phyloP scores from a whole-genome alignment of 2,113 vertebrate species.

The Zosterops borbonicus region DNA sequence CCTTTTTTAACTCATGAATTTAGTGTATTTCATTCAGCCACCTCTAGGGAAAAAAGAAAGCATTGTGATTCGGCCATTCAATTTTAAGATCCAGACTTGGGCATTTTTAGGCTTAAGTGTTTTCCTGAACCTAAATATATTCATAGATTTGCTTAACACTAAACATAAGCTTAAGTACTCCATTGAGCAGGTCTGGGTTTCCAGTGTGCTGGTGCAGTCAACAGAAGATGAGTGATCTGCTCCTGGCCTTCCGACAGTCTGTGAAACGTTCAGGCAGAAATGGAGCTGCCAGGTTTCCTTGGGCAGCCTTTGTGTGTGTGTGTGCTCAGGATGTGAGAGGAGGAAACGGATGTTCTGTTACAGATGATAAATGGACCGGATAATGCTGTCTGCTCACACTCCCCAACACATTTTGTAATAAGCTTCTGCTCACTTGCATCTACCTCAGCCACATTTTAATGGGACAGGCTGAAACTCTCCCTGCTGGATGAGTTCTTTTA shows the following conservation, averaged over 20 bases:
- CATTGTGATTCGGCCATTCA: background rate
- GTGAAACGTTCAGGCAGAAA: background rate
- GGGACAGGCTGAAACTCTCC: background rate
- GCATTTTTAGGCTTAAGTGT: background rate
- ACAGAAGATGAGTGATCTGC: background rate
- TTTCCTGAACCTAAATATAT: background rate
- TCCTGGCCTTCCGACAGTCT: background rate
- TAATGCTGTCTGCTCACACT: rapidly evolving
- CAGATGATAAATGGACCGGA: background rate
- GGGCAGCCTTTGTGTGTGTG: background rate
- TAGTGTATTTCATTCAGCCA: background rate
- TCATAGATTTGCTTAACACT: background rate
- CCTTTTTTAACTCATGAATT: background rate
- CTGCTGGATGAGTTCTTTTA: background rate
- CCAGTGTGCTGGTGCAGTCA: rapidly evolving
- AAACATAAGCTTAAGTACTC: background rate
- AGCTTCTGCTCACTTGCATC: background rate
- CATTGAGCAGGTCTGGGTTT: rapidly evolving
- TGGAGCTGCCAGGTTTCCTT: background rate
- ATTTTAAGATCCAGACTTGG: background rate
- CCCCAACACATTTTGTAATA: background rate
- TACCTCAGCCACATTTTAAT: background rate
- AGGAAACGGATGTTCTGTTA: background rate
- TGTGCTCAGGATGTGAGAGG: background rate
- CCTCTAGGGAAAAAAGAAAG: background rate